Conservation (phyloP, 2,113 vertebrate genomes). For the Lepidiolamprologus cunningtoni region DNA sequence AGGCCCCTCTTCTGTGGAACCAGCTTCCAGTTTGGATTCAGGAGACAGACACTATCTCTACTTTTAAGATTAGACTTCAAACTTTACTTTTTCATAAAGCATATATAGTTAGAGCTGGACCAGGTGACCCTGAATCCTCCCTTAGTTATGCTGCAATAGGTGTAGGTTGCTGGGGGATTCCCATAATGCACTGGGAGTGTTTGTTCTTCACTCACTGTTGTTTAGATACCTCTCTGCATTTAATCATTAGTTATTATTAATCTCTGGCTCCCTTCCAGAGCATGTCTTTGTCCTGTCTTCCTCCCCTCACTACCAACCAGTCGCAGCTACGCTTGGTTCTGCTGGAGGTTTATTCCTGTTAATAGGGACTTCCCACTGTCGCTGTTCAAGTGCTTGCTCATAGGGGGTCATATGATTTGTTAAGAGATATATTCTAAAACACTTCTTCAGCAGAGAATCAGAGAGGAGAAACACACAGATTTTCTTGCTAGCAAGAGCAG, state of each 20-base stretch:
- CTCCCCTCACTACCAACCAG: not conserved
- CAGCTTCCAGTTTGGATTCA: not conserved
- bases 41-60: not conserved
- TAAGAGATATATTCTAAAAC: no score
- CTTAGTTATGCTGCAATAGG: not conserved
- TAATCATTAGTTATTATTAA: not conserved
- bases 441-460: no score
- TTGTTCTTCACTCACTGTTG: not conserved
- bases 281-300: not conserved
- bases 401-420: not conserved
- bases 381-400: not conserved
- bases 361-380: not conserved
- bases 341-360: not conserved
- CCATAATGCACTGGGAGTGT: not conserved
- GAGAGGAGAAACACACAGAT: no score
- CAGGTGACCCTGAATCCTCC: not conserved
- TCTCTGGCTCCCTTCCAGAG: not conserved
- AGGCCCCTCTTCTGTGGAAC: not conserved
- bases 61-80: not conserved
- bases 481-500: no score
- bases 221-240: not conserved
- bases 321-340: not conserved
- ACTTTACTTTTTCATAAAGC: not conserved
- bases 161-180: not conserved
- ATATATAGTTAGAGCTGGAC: not conserved